Evolutionary conservation across 2,113 vertebrate species (phyloP).

Genomic region (Miniopterus natalensis): DNA sequence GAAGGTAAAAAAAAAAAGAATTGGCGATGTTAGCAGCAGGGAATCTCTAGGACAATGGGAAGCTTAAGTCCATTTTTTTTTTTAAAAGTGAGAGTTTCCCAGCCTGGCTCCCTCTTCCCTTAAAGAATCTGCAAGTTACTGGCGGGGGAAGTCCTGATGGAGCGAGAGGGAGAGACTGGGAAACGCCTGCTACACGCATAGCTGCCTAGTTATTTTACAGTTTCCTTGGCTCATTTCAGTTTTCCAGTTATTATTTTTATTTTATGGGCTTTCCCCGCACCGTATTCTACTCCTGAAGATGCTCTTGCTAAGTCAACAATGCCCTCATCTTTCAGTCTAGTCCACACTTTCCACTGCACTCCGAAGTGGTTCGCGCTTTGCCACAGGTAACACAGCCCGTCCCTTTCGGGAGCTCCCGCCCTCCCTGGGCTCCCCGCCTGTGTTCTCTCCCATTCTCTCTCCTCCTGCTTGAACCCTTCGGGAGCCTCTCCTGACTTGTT

Average conservation of each 20-base stretch:
- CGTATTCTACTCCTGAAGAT: background rate
- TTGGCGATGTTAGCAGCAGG: background rate
- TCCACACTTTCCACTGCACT: background rate
- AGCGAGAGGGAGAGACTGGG: background rate
- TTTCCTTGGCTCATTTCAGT: background rate
- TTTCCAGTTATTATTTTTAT: conserved; percentile 18
- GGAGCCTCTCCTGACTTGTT: background rate
- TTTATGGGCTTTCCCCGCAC: background rate
- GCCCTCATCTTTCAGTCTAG: background rate
- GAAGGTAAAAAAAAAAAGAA: background rate
- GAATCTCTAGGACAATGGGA: background rate
- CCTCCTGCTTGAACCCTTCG: background rate
- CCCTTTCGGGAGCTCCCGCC: background rate
- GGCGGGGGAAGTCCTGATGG: background rate
- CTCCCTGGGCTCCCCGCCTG: background rate
- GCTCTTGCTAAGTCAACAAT: background rate
- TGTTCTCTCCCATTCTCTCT: background rate
- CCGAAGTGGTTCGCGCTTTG: background rate
- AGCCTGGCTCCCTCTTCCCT: background rate
- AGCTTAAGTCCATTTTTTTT: background rate
- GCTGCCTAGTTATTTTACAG: background rate
- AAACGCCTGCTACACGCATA: background rate
- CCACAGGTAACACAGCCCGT: background rate
- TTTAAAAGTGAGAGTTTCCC: background rate
- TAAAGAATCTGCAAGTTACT: background rate